phyloP scores from a whole-genome alignment of 2,113 vertebrate species.

The Australoheros scitulus region DNA sequence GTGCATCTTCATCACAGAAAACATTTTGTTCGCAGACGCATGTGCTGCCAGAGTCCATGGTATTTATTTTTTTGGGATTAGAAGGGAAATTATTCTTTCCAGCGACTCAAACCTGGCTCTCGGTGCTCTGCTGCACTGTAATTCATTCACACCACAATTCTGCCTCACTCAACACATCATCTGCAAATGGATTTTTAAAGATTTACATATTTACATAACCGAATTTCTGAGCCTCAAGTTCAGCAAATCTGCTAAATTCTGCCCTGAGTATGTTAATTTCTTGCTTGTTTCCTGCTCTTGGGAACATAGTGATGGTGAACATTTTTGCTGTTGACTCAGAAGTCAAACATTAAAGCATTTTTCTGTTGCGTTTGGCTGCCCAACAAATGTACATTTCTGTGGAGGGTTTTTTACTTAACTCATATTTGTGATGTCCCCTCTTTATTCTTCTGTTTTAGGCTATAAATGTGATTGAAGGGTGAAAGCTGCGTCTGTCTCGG shows the following conservation, averaged over 20 bases:
- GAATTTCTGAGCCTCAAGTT: constrained; percentile 69
- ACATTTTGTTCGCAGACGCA: constrained; percentile 33
- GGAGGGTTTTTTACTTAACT: constrained; percentile 24
- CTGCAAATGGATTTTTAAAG: constrained; percentile 72
- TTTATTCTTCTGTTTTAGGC: constrained; percentile 41
- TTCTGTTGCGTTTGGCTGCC: constrained; percentile 38
- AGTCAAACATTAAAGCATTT: constrained; percentile 65
- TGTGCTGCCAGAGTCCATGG: constrained; percentile 28
- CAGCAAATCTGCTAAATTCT: constrained; percentile 68
- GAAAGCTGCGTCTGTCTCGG: constrained; percentile 39
- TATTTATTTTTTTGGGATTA: constrained; percentile 47
- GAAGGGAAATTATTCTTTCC: constrained; percentile 43
- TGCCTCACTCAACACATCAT: constrained; percentile 69
- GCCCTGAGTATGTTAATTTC: constrained; percentile 64
- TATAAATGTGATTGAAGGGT: constrained; percentile 38
- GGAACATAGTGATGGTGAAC: constrained; percentile 54
- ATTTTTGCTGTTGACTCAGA: constrained; percentile 62
- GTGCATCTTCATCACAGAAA: constrained; percentile 24
- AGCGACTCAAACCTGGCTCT: constrained; percentile 53
- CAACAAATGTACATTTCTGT: constrained; percentile 50
- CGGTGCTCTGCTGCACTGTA: constrained; percentile 50
- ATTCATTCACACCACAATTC: constrained; percentile 66
- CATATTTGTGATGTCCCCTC: constrained; percentile 43
- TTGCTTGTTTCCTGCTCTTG: constrained; percentile 51
- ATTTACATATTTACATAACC: constrained; percentile 79